Evolutionary conservation across 2,888 invertebrate species (phyloP).

Genomic region (Piscicola geometra): DNA sequence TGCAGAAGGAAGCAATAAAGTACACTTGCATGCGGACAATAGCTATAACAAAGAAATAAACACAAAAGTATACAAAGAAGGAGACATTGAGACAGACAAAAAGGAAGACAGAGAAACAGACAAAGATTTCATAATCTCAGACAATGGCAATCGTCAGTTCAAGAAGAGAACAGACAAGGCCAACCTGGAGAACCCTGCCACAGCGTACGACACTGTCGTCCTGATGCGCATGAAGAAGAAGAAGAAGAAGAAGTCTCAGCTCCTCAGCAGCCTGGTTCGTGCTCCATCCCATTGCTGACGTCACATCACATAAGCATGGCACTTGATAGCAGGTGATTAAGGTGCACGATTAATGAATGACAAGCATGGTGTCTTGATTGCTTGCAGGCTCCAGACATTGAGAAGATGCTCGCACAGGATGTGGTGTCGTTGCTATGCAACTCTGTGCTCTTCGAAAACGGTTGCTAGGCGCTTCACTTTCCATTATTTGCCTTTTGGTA

Average conservation of each 20-base stretch:
- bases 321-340: no score
- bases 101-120: not conserved
- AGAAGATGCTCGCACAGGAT: slow-evolving; percentile 47
- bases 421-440: slow-evolving; percentile 48
- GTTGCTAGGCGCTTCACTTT: no score
- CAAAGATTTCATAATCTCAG: not conserved
- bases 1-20: no score
- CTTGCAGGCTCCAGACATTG: slow-evolving; percentile 48
- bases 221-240: slow-evolving; percentile 43
- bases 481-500: no score
- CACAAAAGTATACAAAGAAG: no score
- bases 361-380: no score
- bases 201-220: slow-evolving; percentile 46
- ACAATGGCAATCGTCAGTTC: not conserved
- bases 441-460: slow-evolving; percentile 51
- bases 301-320: not conserved
- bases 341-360: no score
- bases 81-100: not conserved
- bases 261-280: not conserved
- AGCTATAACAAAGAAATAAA: not conserved
- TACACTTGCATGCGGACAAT: not conserved
- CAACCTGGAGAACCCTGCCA: slow-evolving; percentile 34
- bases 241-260: slow-evolving; percentile 2
- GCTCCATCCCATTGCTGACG: not conserved
- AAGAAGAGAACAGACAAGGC: not conserved